Conservation (phyloP, 1,140 invertebrate genomes). For the Sitophilus oryzae region DNA sequence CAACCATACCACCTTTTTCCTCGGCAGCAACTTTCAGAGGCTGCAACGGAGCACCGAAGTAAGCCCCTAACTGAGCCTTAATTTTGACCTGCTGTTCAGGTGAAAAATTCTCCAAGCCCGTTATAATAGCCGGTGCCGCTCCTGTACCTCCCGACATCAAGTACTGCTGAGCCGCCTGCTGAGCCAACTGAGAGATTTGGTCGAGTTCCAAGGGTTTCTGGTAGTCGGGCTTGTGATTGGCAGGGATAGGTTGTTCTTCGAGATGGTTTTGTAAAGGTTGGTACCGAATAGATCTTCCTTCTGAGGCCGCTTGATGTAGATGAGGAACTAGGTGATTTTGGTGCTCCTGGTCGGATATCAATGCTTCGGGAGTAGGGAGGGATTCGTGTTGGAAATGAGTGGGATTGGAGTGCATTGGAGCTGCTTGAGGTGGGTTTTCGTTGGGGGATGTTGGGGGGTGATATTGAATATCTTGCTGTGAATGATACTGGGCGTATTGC, state of each 20-base stretch:
- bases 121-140: slow-evolving; percentile 38
- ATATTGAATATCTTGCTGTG: not conserved
- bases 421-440: not conserved
- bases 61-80: slow-evolving; percentile 36
- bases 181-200: slow-evolving; percentile 32
- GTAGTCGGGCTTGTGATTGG: slow-evolving; percentile 4
- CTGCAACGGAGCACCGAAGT: slow-evolving; percentile 32
- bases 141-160: slow-evolving; percentile 3
- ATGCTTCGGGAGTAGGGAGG: slow-evolving; percentile 12
- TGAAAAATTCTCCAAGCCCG: slow-evolving; percentile 40
- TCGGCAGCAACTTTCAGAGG: slow-evolving; percentile 10
- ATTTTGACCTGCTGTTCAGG: slow-evolving; percentile 42
- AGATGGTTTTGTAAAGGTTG: slow-evolving; percentile 1
- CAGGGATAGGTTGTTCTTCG: slow-evolving; percentile 6
- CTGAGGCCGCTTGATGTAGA: not conserved
- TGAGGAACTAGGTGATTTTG: slow-evolving; percentile 8
- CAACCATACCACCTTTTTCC: not conserved
- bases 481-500: slow-evolving; percentile 9
- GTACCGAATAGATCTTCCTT: slow-evolving; percentile 1
- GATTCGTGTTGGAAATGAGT: slow-evolving; percentile 8
- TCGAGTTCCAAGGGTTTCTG: slow-evolving; percentile 16
- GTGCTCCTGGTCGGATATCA: slow-evolving; percentile 1
- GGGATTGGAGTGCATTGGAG: not conserved
- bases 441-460: not conserved
- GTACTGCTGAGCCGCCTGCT: slow-evolving; percentile 35